Evolutionary conservation across 1,140 invertebrate species (phyloP), one percentile per base, ranked within the genome.

Genomic region (Calliphora vicina): DNA sequence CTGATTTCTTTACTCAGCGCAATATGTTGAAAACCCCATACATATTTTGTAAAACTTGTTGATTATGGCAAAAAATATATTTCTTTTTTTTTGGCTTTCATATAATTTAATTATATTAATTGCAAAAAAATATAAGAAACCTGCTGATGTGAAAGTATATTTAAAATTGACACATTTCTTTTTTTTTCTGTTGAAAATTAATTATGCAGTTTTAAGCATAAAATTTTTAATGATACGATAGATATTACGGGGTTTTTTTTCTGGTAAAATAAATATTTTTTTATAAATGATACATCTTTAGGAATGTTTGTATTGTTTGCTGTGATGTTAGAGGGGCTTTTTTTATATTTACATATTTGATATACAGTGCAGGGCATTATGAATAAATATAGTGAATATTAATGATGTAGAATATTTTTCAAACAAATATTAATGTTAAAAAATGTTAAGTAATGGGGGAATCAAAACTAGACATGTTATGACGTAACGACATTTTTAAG

Each of bases 171-270:
- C 61, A 67, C 61, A 67, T 67, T 25, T 67, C 12, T 1, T 57
- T 57, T 57, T 15, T n/a, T 17, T 17, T n/a, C 50, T 57, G 50
- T 6, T 23, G 61, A 23, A 67, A 67, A 67, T 67, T 23, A 20
- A 25, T 20, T 67, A 67, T 67, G n/a, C 5, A 23, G n/a, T 23
- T 67, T 67, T n/a, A 67, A 67, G 61, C 61, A 67, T 67, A 6
- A 20, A 67, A 67, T 67, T 67, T 67, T 57, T 67, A 67, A 67
- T 67, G 61, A 67, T 67, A 67, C n/a, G n/a, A n/a, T n/a, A 20
- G 1, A 67, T 67, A 20, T 23, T 12, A 10, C n/a, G n/a, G 10
- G n/a, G n/a, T 67, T 23, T 25, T 67, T 67, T 67, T 23, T 67
- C 25, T 67, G n/a, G 5, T n/a, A 23, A 67, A 20, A 50, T 50